Base-by-base conservation (phyloP, 2,113 vertebrate genomes). In the Ceyx melanurus region DNA sequence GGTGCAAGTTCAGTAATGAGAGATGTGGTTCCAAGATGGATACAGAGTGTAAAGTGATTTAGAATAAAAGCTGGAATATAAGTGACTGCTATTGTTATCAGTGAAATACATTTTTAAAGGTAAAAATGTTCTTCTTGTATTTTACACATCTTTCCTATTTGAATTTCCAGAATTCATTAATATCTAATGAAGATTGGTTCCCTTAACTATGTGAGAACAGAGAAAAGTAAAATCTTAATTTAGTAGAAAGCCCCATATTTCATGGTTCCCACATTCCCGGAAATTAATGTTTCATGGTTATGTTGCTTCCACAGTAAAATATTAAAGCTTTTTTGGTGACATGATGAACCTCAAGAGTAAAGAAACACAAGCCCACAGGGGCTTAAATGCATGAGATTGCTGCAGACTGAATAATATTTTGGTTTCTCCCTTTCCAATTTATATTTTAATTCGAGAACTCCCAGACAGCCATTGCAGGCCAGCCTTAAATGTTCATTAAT, bases 221-320 rank as follows among this genome's bases (percentile, higher is more conserved):
- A 91, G 62, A 58, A 56, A 91, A 96, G 45, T 73, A 62, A 89
- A 88, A 82, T 78, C 75, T 91, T 88, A 86, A 92, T 89, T 88
- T 94, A 86, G 65, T 90, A 94, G 73, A 86, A 95, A 95, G 60
- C 0, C 13, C 8, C 17, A 3, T 88, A 88, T 86, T 90, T 91
- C 76, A 74, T 93, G 75, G 43, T 93, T 90, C 58, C 56, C 48
- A 43, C 86, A 90, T 95, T 94, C 82, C 90, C 91, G 72, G 73
- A 91, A 95, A 90, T 93, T 90, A 95, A 95, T 88, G 76, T 92
- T 94, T 92, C 93, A 74, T 91, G 82, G 72, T 65, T 91, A 16
- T 40, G 35, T 91, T 95, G 51, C 92, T 93, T 96, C 90, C 79
- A 92, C 68, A 93, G 90, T 88, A 81, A 92, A 95, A 92, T 61